Percentiles rank a stretch among this genome's conserved stretches.
phyloP scores from a whole-genome alignment of 2,113 vertebrate species.

The Notarius quadriscutis region DNA sequence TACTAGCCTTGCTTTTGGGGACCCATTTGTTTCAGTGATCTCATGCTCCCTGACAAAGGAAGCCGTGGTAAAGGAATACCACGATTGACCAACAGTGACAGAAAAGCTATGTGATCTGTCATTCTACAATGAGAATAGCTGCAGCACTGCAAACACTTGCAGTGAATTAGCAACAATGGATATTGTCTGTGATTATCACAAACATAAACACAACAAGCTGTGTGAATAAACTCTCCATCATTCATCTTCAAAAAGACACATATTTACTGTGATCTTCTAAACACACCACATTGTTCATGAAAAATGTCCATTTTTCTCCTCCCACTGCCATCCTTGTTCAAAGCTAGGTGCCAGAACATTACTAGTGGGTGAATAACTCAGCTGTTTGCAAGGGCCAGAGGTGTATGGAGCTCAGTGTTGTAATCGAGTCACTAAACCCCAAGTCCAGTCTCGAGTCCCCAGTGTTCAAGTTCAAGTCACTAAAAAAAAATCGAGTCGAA shows the following conservation, averaged over 20 bases:
- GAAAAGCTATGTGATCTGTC: background rate
- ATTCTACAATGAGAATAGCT: background rate
- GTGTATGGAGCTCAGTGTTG: background rate
- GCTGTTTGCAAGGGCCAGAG: constrained; percentile 12
- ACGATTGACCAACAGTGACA: background rate
- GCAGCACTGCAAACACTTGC: background rate
- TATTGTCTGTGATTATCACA: background rate
- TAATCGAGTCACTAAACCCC: too few relatives aligned
- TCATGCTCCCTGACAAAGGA: constrained; percentile 15
- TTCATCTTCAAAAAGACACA: background rate
- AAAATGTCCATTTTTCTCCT: background rate
- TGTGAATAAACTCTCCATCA: background rate
- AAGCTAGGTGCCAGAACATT: constrained; percentile 15
- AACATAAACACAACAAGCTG: background rate
- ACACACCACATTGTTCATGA: background rate
- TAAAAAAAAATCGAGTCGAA: too few relatives aligned
- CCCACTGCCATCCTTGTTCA: background rate
- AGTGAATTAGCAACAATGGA: background rate
- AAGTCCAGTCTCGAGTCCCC: too few relatives aligned
- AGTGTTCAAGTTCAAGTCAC: too few relatives aligned
- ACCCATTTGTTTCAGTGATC: constrained; percentile 21
- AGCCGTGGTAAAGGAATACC: constrained; percentile 10
- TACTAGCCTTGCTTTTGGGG: constrained; percentile 26
- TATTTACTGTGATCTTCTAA: background rate
- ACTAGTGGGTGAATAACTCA: constrained; percentile 7